Percentiles rank a stretch among this genome's conserved stretches.
phyloP scores from a whole-genome alignment of 2,888 invertebrate species.

The Agonopterix heracliana region DNA sequence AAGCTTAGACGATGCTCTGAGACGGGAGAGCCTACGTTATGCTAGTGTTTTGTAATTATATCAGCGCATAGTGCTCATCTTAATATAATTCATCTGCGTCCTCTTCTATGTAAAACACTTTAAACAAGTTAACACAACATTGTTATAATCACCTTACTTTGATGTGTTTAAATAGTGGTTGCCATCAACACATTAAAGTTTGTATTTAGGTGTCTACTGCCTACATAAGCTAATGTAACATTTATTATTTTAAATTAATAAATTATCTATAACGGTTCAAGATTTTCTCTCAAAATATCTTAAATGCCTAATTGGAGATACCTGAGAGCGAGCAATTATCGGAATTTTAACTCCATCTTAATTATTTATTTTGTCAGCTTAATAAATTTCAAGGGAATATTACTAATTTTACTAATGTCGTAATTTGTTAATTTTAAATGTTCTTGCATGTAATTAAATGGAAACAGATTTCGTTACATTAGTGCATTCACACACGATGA shows the following conservation, averaged over 20 bases:
- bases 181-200: too few relatives aligned
- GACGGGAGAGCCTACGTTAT: constrained; percentile 28
- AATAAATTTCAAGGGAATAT: too few relatives aligned
- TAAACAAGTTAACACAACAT: constrained; percentile 51
- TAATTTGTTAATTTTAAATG: too few relatives aligned
- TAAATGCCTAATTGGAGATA: constrained; percentile 20
- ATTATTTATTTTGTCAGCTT: neutral
- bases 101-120: constrained; percentile 48
- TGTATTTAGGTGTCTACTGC: too few relatives aligned
- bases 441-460: too few relatives aligned
- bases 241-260: too few relatives aligned
- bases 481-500: too few relatives aligned
- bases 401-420: too few relatives aligned
- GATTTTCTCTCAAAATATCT: constrained; percentile 17
- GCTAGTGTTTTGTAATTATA: constrained; percentile 40
- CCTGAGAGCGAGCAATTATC: constrained; percentile 19
- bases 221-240: too few relatives aligned
- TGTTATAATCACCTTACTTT: constrained; percentile 7
- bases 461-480: too few relatives aligned
- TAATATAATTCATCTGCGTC: constrained; percentile 64
- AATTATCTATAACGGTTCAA: constrained; percentile 21
- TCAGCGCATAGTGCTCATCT: constrained; percentile 51
- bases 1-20: constrained; percentile 25
- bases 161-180: too few relatives aligned
- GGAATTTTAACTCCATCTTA: constrained; percentile 10